These are phyloP conservation scores for Cecidostiba fungosa DNA, from an alignment of 2,888 invertebrate species.

Conservation along the genomic window DNA sequence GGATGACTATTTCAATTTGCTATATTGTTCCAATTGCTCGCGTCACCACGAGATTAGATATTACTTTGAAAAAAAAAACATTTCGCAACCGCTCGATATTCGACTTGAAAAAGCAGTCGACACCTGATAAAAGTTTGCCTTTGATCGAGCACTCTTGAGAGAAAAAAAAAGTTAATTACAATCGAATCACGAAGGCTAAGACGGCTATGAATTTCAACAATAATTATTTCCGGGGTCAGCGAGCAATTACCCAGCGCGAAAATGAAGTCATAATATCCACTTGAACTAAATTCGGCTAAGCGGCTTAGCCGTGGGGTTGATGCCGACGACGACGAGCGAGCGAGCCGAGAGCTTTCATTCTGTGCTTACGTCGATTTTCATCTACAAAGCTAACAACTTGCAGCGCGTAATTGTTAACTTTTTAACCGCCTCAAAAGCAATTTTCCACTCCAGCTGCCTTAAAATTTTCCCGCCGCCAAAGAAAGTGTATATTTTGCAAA, in stretches of 20 bases:
- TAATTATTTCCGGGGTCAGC: conserved; percentile 54
- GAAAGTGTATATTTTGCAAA: not conserved
- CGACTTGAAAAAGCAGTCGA: not conserved
- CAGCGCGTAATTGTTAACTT: conserved; percentile 15
- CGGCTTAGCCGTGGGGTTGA: conserved; percentile 33
- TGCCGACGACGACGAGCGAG: not conserved
- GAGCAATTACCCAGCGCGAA: conserved; percentile 47
- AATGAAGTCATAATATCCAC: conserved; percentile 57
- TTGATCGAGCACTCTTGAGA: not conserved
- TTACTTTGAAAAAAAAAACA: not conserved
- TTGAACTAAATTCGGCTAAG: conserved; percentile 57
- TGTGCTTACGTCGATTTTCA: conserved; percentile 44
- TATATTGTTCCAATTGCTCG: not conserved
- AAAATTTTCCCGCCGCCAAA: not conserved
- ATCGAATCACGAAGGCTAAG: not conserved
- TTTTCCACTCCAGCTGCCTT: conserved; percentile 30
- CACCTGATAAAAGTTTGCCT: not conserved
- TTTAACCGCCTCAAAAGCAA: conserved; percentile 28
- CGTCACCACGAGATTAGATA: not conserved
- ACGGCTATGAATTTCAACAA: conserved; percentile 20
- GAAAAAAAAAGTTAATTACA: not conserved
- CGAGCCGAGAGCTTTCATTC: not conserved
- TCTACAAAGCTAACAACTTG: conserved; percentile 44
- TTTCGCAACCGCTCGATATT: not conserved
- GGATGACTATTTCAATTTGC: not conserved